Evolutionary conservation across 2,113 vertebrate genomes (phyloP), one percentile per base, ranked within the genome.

Genomic region (Greenwoodochromis staneri): DNA sequence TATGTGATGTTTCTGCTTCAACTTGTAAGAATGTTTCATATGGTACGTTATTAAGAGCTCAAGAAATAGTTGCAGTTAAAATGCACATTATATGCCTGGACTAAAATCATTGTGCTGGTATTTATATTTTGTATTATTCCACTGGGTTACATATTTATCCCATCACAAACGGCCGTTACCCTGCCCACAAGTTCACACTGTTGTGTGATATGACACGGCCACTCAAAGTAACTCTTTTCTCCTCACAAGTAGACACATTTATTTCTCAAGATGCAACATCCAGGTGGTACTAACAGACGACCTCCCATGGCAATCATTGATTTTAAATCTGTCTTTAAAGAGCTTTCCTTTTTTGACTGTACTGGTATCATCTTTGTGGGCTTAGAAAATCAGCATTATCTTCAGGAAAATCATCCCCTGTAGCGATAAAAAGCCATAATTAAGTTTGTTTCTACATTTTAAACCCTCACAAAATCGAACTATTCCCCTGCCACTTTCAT

Each of bases 301-400:
- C 86, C 87, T 89, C 87, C 87, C 85, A 82, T 82, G 55, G 85
- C 71, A 93, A 92, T 88, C 69, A 93, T 92, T 61, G 34, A 94
- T 73, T 85, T 84, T 61, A 31, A 61, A 93, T 81, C 24, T 42
- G 40, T 54, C 73, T 93, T 92, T 90, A 87, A 91, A 89, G 59
- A 83, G 81, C 89, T 19, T 78, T 61, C 2, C 55, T 31, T 21
- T 81, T 49, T 84, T 27, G 36, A 66, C 71, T 47, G 17, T 9
- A 21, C 4, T 53, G 38, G 21, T 27, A 63, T 84, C 19, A 21
- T 49, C 27, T 88, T 71, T 87, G 27, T 51, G 42, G 38, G 29
- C 40, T 40, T 47, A 12, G 9, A 9, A 49, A 31, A 57, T 51
- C 8, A 36, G 24, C 9, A 6, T 61, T n/a, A 59, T 73, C 5